These are phyloP conservation scores for Acipenser transmontanus DNA, from an alignment of 2,797 vertebrate genomes.

Conservation along the genomic window DNA sequence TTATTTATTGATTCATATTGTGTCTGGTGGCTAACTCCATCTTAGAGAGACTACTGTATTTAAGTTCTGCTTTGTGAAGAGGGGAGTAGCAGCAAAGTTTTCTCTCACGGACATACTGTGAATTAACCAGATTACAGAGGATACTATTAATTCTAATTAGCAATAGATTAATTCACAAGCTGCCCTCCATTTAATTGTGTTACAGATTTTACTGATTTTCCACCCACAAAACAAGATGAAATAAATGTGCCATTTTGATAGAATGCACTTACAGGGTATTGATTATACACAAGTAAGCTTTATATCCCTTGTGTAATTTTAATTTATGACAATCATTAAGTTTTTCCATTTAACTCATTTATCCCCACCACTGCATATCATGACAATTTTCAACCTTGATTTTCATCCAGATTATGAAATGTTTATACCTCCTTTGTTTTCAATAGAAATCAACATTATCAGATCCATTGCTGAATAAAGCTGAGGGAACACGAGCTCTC, in stretches of 20 bases:
- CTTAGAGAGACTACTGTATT: no score
- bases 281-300: neutral
- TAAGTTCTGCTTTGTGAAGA: no score
- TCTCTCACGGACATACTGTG: neutral
- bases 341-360: neutral
- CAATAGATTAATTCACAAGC: conserved; percentile 7
- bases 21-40: no score
- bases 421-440: neutral
- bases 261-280: neutral
- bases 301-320: neutral
- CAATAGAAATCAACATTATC: conserved; percentile 3
- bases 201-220: neutral
- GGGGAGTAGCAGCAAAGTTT: no score
- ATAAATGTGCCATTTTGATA: no score
- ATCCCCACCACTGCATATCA: neutral
- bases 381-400: neutral
- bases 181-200: conserved; percentile 2
- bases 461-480: neutral
- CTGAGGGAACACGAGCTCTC: no score
- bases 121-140: neutral
- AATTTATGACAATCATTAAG: neutral
- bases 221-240: neutral
- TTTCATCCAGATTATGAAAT: neutral
- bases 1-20: no score
- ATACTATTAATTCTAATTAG: conserved; percentile 4